A percentile compares a stretch with the other conserved stretches of the same genome.
Conservation (phyloP, 2,113 vertebrate species). For the Ascaphus truei region DNA sequence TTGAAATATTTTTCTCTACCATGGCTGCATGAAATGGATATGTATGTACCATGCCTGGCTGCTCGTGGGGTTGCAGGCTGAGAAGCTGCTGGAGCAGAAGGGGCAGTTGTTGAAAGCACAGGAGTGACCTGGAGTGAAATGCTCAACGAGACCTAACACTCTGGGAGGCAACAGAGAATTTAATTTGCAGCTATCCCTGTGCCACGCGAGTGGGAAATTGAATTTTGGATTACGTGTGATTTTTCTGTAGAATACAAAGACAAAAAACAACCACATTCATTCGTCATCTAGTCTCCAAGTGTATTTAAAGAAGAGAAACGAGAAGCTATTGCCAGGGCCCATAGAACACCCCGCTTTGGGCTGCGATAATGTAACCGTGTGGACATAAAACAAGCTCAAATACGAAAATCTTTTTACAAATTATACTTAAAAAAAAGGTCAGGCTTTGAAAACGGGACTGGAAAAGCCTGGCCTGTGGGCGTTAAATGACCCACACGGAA, state of each 20-base stretch:
- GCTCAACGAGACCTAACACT: slow-evolving; percentile 32
- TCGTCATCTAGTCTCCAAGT: not conserved
- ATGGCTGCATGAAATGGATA: not conserved
- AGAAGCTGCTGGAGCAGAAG: slow-evolving; percentile 32
- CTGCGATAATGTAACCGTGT: too few species aligned
- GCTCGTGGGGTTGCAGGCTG: slow-evolving; percentile 1
- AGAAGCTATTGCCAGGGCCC: too few species aligned
- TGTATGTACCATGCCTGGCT: not conserved
- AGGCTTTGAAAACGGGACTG: too few species aligned
- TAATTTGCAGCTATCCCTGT: slow-evolving; percentile 36
- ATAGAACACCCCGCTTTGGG: too few species aligned
- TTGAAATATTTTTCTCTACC: not conserved
- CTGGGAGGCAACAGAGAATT: slow-evolving; percentile 29
- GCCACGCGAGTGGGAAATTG: slow-evolving; percentile 27
- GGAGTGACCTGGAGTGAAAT: slow-evolving; percentile 32
- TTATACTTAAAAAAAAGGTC: too few species aligned
- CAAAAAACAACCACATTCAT: slow-evolving; percentile 5
- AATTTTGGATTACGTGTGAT: slow-evolving; percentile 17
- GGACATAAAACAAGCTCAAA: too few species aligned
- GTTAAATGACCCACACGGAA: too few species aligned
- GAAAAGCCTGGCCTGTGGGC: too few species aligned
- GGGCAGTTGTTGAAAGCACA: slow-evolving; percentile 35
- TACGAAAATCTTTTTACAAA: too few species aligned
- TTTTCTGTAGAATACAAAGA: not conserved
- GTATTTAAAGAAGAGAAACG: not conserved